Evolutionary conservation across 2,113 vertebrate species (phyloP), one percentile per base, ranked within the genome.

Genomic region (Oxygymnocypris stewartii): DNA sequence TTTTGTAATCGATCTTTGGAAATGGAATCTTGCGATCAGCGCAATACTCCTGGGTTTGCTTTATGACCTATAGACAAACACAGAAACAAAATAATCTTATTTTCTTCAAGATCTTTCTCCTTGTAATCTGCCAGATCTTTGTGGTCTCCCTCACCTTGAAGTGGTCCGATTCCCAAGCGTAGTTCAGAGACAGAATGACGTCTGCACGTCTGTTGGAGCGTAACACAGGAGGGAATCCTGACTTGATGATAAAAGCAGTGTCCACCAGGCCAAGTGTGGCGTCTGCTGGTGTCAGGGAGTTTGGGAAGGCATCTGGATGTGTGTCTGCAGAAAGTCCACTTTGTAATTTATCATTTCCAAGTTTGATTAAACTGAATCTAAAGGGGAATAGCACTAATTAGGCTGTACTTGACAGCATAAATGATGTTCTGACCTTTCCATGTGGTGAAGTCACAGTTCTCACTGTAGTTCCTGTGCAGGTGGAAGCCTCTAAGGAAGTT

Each of bases 221-320:
- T 57, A 97, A 92, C 86, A 97, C 91, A 0, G 96, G 95, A 0
- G 92, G 88, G 84, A 95, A 96, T 76, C 95, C 96, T 51, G 92
- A 94, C 82, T 97, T 97, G 88, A 96, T 92, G 82, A 94, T 92
- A 87, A 95, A 96, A n/a, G 96, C 97, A 0, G 96, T 91, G 79
- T 98, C 97, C 86, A 97, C 93, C 82, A 97, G 92, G 75, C 92
- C 93, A 4, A 97, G 94, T 4, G 92, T 89, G 42, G 94, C 85
- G 79, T 96, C 93, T 4, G 78, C 75, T 0, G 96, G 97, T 0
- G 97, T 97, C 93, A 98, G 90, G 63, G 87, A 84, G 86, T 96
- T 95, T 67, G 96, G 96, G 87, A 93, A 94, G 0, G 89, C 87
- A 0, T 97, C 96, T 42, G 95, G 92, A 42, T 96, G 92, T 28